Percentiles rank a stretch among this genome's conserved stretches.
Conservation (phyloP, 2,888 invertebrate genomes). For the Cephus pygmeus region DNA sequence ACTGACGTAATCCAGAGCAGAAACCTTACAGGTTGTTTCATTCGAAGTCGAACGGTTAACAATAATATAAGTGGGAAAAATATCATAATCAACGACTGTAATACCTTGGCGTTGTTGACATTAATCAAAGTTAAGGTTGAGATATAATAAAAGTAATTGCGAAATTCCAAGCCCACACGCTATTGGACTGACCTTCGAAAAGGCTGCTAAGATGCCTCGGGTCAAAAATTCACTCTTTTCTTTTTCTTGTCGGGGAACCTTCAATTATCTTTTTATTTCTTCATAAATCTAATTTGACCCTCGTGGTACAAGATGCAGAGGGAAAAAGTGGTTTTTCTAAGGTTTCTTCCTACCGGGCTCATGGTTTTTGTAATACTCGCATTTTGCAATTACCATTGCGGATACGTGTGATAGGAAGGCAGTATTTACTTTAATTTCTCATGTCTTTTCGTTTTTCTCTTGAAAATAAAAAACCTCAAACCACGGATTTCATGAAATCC, state of each 20-base stretch:
- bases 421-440: background rate
- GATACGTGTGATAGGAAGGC: background rate
- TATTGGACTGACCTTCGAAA: background rate
- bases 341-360: background rate
- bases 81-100: too few species aligned
- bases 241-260: background rate
- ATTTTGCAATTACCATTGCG: background rate
- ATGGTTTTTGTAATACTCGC: background rate
- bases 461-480: background rate
- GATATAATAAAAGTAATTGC: background rate
- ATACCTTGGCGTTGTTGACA: background rate
- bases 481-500: background rate
- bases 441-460: background rate
- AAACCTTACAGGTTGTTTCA: background rate
- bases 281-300: background rate
- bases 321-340: background rate
- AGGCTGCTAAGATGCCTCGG: background rate
- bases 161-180: background rate
- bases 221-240: background rate
- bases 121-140: background rate
- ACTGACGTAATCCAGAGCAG: background rate
- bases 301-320: background rate
- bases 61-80: background rate
- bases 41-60: background rate
- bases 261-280: background rate